Percentiles rank a stretch among this genome's conserved stretches.
Conservation (phyloP, 2,797 vertebrate species). For the Darevskia mixta region DNA sequence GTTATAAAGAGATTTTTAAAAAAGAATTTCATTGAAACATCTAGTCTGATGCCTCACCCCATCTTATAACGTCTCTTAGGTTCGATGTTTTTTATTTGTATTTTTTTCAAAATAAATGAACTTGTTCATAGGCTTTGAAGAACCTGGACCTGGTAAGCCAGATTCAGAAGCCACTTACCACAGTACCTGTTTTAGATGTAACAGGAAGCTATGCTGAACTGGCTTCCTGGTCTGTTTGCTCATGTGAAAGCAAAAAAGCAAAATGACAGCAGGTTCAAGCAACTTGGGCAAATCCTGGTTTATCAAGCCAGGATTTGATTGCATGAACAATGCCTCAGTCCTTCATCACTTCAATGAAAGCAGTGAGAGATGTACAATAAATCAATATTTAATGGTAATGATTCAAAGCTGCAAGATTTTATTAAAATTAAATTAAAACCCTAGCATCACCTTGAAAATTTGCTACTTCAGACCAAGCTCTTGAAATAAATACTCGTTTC, state of each 20-base stretch:
- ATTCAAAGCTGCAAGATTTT: neutral
- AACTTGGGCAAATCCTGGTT: too few species aligned
- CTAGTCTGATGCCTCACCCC: constrained; percentile 50
- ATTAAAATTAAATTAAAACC: constrained; percentile 54
- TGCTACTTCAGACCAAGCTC: neutral
- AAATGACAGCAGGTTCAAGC: too few species aligned
- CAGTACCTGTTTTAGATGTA: too few species aligned
- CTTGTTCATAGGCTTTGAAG: neutral
- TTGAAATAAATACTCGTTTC: neutral
- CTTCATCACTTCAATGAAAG: constrained; percentile 38
- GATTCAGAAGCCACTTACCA: neutral
- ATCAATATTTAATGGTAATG: constrained; percentile 16
- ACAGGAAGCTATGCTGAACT: too few species aligned
- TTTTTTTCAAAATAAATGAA: neutral
- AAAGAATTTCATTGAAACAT: neutral
- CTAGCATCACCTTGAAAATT: neutral
- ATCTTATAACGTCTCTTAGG: constrained; percentile 22
- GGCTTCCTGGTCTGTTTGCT: too few species aligned
- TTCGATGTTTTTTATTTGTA: constrained; percentile 2
- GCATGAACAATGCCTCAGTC: neutral
- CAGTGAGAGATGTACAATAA: neutral
- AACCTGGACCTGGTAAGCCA: neutral
- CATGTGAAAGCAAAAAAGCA: too few species aligned
- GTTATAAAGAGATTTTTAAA: neutral
- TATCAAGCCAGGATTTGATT: too few species aligned